Evolutionary conservation across 2,797 vertebrate species (phyloP).

Genomic region (Malurus leucopterus): DNA sequence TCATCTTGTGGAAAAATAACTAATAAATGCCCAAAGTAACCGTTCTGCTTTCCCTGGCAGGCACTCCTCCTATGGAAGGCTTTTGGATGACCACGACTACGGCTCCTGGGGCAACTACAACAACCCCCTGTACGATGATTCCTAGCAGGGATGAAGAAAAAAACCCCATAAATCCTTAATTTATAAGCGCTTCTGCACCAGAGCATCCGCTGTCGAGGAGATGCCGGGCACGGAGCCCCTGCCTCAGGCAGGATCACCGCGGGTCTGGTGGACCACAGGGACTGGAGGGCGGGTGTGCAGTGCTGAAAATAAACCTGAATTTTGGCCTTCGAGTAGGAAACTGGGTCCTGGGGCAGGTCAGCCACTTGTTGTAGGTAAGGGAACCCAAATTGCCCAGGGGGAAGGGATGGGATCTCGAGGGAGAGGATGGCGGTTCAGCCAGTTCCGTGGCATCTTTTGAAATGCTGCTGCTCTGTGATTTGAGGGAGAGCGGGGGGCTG

Average conservation of each 20-base stretch:
- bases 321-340: conserved; percentile 28
- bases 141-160: conserved; percentile 55
- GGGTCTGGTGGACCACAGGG: background rate
- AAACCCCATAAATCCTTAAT: conserved; percentile 41
- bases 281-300: background rate
- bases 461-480: background rate
- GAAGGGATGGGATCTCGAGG: background rate
- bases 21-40: background rate
- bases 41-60: conserved; percentile 47
- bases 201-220: conserved; percentile 33
- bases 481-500: background rate
- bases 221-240: background rate
- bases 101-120: conserved; percentile 82
- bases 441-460: background rate
- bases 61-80: conserved; percentile 79
- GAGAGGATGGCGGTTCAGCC: background rate
- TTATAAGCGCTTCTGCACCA: conserved; percentile 68
- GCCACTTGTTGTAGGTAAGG: background rate
- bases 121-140: conserved; percentile 88
- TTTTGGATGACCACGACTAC: conserved; percentile 78
- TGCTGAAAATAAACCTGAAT: conserved; percentile 7
- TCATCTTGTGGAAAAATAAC: background rate
- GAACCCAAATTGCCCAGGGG: background rate
- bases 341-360: background rate
- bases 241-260: background rate